phyloP scores from a whole-genome alignment of 2,113 vertebrate species.

The Bujurquina vittata region DNA sequence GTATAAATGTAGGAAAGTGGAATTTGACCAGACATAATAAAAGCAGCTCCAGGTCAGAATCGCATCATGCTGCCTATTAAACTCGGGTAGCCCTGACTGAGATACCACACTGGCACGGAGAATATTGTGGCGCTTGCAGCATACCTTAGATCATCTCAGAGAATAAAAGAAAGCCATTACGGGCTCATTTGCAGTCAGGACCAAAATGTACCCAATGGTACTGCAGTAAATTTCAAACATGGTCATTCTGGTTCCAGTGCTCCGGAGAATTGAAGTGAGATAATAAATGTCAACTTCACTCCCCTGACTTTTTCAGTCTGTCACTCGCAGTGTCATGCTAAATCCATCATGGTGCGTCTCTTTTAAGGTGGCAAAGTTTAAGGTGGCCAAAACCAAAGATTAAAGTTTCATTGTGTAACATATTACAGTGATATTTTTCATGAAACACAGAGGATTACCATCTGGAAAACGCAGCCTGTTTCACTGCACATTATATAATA shows the following conservation, averaged over 20 bases:
- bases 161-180: background rate
- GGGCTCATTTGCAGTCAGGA: background rate
- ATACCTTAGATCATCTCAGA: background rate
- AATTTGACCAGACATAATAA: background rate
- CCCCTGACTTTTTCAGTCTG: background rate
- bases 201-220: background rate
- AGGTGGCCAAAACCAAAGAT: background rate
- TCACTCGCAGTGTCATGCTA: background rate
- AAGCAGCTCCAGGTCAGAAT: background rate
- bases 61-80: background rate
- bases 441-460: background rate
- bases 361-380: background rate
- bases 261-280: background rate
- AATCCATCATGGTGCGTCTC: background rate
- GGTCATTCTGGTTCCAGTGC: constrained; percentile 4
- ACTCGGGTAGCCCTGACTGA: background rate
- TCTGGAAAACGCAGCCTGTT: no score
- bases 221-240: background rate
- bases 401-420: background rate
- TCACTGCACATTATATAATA: background rate
- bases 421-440: background rate
- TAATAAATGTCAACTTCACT: background rate
- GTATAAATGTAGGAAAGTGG: background rate
- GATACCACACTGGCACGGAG: background rate
- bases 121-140: background rate